Evolutionary conservation across 2,888 invertebrate species (phyloP).

Genomic region (Polia nebulosa): DNA sequence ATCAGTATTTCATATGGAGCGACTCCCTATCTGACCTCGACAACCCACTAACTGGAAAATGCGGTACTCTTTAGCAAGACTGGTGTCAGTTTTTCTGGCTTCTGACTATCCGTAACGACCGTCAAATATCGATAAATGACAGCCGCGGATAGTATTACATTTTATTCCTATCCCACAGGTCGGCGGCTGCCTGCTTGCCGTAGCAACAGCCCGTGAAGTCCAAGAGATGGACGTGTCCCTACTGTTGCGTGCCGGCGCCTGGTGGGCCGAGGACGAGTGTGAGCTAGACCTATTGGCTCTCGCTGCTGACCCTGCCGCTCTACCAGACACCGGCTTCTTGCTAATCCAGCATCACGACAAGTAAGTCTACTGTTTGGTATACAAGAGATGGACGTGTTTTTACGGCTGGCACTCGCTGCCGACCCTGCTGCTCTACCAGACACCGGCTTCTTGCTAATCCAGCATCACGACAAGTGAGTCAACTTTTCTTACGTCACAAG

Average conservation of each 20-base stretch:
- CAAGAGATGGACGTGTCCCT: conserved; percentile 99
- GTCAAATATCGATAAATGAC: no score
- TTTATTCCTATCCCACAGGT: conserved; percentile 86
- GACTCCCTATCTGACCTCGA: no score
- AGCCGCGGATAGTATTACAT: neutral
- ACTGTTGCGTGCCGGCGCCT: conserved; percentile 96
- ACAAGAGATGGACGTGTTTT: conserved; percentile 99
- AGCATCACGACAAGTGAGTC: conserved; percentile 90
- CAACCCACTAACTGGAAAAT: no score
- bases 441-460: conserved; percentile 97
- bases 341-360: conserved; percentile 95
- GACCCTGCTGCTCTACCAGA: conserved; percentile 94
- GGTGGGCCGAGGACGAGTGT: conserved; percentile 99
- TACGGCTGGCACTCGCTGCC: conserved; percentile 95
- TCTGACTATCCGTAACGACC: no score
- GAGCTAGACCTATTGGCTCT: conserved; percentile 98
- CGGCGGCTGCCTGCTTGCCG: conserved; percentile 95
- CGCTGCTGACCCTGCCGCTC: conserved; percentile 94
- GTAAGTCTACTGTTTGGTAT: conserved; percentile 67
- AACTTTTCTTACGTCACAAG: neutral
- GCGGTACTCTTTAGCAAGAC: no score
- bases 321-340: conserved; percentile 96
- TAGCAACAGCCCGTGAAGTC: conserved; percentile 98
- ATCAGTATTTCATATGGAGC: no score
- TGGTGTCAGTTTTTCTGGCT: no score